Base-by-base conservation (phyloP, 2,797 vertebrate genomes). In the Clarias fuscus region DNA sequence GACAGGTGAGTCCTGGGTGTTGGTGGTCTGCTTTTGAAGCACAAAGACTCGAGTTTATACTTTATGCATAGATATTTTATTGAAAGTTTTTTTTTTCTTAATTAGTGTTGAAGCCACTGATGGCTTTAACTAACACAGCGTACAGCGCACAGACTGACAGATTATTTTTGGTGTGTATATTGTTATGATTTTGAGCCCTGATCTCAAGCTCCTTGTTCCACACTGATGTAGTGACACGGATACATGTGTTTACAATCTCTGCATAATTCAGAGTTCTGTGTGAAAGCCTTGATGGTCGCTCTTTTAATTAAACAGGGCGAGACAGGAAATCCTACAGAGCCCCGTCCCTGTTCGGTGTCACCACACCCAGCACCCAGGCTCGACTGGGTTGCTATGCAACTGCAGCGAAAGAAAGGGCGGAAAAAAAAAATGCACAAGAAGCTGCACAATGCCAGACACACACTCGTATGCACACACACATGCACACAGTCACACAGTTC, bases 361-460 rank as follows among this genome's bases (percentile, higher is more conserved):
- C 91, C 91, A 89, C 91, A 92, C 91, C 89, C 92, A 78, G 87
- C 91, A 91, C 91, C 88, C 91, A 72, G 88, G 87, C 88, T 88
- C 82, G 82, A 89, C 90, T 88, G 91, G 84, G 92, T 93, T 92
- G 91, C 92, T 92, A 92, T 91, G 92, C 91, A 92, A 92, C 92
- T 84, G 89, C 89, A 90, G 85, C 75, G 59, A 88, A 90, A 86
- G 73, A 88, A 84, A 89, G 82, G 86, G n/a, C 15, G 70, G 33
- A 33, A 33, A 84, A 89, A 89, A 80, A 86, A 88, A 89, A 86
- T 82, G 83, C 88, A 84, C 88, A 84, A 88, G 88, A 90, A 86
- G 87, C 88, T 86, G 88, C 87, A 82, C 80, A 82, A 68, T 88
- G 78, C 82, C 86, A 88, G 83, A 76, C 76, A 77, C 89, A 82